Conservation (phyloP, 2,797 vertebrate genomes). For the Danio jaintianensis region DNA sequence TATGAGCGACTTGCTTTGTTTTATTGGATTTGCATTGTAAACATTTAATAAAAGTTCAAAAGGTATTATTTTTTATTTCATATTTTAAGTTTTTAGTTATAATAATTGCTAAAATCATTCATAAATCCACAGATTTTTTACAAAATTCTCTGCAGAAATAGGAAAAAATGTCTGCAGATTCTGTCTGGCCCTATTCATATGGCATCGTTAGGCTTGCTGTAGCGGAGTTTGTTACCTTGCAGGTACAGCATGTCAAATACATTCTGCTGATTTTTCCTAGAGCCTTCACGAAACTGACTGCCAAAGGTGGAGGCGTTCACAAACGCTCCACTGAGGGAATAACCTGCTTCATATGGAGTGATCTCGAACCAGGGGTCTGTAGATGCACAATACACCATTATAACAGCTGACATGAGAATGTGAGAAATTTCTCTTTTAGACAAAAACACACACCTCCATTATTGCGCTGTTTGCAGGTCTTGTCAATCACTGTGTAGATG, state of each 20-base stretch:
- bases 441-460: background rate
- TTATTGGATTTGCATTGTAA: too few species aligned
- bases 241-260: slow-evolving; percentile 48
- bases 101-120: too few species aligned
- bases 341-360: slow-evolving; percentile 39
- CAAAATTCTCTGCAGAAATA: too few species aligned
- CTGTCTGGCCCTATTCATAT: too few species aligned
- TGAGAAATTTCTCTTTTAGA: accelerated
- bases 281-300: slow-evolving; percentile 21
- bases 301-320: slow-evolving; percentile 15
- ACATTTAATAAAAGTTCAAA: too few species aligned
- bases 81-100: too few species aligned
- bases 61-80: too few species aligned
- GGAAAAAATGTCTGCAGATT: too few species aligned
- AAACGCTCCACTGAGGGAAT: slow-evolving; percentile 42
- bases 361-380: slow-evolving; percentile 39
- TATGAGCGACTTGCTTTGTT: too few species aligned
- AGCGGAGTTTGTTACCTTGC: slow-evolving; percentile 20
- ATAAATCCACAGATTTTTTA: too few species aligned
- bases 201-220: too few species aligned
- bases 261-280: background rate
- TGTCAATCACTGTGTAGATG: slow-evolving; percentile 53
- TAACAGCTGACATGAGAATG: background rate
- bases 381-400: background rate
- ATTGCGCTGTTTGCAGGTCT: background rate